Evolutionary conservation across 2,888 invertebrate genomes (phyloP).

Genomic region (Drosophila cyrtoloma): DNA sequence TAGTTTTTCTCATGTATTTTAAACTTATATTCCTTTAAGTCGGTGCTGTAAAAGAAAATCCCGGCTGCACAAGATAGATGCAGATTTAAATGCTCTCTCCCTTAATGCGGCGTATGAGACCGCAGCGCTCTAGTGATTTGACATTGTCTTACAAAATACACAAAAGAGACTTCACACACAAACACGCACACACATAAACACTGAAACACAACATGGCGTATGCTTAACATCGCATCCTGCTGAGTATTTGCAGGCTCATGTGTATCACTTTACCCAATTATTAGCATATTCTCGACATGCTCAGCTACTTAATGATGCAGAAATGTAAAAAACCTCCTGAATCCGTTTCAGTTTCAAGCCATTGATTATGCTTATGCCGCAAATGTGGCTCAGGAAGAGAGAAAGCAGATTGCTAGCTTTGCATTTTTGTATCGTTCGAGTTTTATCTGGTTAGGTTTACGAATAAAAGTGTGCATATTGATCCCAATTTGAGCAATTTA

Average conservation of each 20-base stretch:
- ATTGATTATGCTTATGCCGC: slow-evolving; percentile 53
- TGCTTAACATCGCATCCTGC: slow-evolving; percentile 27
- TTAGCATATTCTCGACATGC: slow-evolving; percentile 62
- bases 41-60: neutral
- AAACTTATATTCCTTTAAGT: neutral
- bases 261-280: slow-evolving; percentile 35
- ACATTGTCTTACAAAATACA: slow-evolving; percentile 18
- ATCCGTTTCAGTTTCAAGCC: slow-evolving; percentile 45
- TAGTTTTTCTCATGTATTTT: neutral
- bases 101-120: slow-evolving; percentile 15
- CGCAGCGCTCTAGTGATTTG: slow-evolving; percentile 21
- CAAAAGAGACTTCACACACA: slow-evolving; percentile 10
- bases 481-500: slow-evolving; percentile 62
- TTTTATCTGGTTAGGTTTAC: slow-evolving; percentile 40
- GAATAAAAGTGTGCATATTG: slow-evolving; percentile 50
- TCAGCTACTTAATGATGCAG: slow-evolving; percentile 60
- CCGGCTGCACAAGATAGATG: neutral
- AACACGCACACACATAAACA: slow-evolving; percentile 4
- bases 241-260: slow-evolving; percentile 23
- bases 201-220: slow-evolving; percentile 14
- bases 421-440: slow-evolving; percentile 28
- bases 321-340: slow-evolving; percentile 42
- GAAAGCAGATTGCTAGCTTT: slow-evolving; percentile 42
- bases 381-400: slow-evolving; percentile 19
- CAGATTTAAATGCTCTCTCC: slow-evolving; percentile 29